Conservation (phyloP, 30 jellyfish, hydroid and myxozoan species). For the Aurelia sp. region DNA sequence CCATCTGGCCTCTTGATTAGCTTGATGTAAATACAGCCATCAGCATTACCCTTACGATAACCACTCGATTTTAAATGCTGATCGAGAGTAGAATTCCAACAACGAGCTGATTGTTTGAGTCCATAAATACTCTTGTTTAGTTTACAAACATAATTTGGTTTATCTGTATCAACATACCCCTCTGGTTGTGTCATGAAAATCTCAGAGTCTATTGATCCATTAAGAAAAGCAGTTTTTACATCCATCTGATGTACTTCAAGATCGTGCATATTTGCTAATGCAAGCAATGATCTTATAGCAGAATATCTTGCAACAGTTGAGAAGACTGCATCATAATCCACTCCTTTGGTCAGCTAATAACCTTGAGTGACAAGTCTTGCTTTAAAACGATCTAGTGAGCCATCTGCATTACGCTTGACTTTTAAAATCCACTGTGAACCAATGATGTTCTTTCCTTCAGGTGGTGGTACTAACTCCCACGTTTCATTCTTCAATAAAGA, state of each 20-base stretch:
- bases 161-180: conserved; percentile 59
- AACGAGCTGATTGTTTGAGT: conserved; percentile 76
- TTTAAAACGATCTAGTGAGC: conserved; percentile 25
- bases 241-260: conserved; percentile 85
- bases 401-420: conserved; percentile 49
- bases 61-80: conserved; percentile 58
- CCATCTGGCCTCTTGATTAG: not conserved
- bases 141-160: conserved; percentile 55
- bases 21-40: conserved; percentile 67
- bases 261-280: conserved; percentile 60
- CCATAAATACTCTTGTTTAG: conserved; percentile 68
- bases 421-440: conserved; percentile 64
- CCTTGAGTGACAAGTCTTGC: conserved; percentile 78
- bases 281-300: conserved; percentile 58
- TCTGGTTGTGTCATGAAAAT: conserved; percentile 78
- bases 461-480: conserved; percentile 52
- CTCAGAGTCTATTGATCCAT: conserved; percentile 70
- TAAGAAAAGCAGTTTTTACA: conserved; percentile 73
- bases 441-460: conserved; percentile 36
- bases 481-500: conserved; percentile 61
- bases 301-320: conserved; percentile 72
- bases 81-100: conserved; percentile 70
- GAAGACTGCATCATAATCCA: conserved; percentile 49
- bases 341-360: conserved; percentile 30
- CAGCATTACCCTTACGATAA: conserved; percentile 67